Conservation (phyloP, 2,113 vertebrate genomes). For the Cisticola juncidis region DNA sequence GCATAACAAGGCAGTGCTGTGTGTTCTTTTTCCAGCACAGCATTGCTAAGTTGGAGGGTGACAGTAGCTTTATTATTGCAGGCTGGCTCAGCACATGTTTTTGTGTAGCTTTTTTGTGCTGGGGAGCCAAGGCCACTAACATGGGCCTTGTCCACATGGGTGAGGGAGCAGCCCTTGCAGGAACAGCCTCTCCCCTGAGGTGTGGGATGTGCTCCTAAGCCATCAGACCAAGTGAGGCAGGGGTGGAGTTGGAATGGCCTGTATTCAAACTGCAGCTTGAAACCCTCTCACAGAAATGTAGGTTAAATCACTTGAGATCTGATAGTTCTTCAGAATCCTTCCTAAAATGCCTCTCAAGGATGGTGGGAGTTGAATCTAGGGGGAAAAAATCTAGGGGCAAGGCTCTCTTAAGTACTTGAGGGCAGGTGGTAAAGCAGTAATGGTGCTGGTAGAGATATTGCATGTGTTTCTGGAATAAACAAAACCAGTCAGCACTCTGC, state of each 20-base stretch:
- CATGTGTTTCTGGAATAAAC: background rate
- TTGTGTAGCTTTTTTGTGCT: background rate
- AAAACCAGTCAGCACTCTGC: background rate
- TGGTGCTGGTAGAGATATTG: background rate
- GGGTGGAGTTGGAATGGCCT: background rate
- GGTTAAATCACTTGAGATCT: background rate
- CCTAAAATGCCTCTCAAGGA: background rate
- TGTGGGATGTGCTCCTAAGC: background rate
- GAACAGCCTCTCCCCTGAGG: background rate
- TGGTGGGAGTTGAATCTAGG: background rate
- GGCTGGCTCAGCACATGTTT: background rate
- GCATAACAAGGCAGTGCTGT: background rate
- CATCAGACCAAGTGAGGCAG: fast-evolving
- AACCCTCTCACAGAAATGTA: background rate
- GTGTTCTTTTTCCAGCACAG: background rate
- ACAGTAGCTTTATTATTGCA: background rate
- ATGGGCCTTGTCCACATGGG: background rate
- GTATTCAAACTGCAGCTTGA: background rate
- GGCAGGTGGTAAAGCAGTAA: background rate
- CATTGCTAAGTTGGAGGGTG: background rate
- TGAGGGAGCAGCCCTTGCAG: background rate
- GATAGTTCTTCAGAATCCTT: background rate
- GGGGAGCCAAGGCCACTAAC: background rate
- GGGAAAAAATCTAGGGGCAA: background rate
- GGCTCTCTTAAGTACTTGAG: background rate